These are phyloP conservation scores for Sialia sialis DNA, from an alignment of 2,113 vertebrate species.

Conservation along the genomic window DNA sequence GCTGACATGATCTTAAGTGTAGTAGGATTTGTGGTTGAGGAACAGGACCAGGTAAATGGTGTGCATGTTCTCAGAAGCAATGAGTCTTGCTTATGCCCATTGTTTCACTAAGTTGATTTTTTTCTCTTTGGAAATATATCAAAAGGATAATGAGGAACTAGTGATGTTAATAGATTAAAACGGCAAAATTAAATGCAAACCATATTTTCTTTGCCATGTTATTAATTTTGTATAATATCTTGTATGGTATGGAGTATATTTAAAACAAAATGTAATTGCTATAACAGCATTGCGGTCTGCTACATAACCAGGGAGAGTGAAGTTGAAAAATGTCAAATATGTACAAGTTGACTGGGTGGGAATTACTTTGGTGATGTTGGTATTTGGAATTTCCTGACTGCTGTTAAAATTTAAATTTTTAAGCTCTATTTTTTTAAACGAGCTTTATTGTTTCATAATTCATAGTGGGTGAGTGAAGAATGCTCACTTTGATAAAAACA, in stretches of 20 bases:
- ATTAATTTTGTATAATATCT: not conserved
- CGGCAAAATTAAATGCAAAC: not conserved
- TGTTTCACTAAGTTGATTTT: not conserved
- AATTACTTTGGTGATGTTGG: not conserved
- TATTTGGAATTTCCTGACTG: constrained; percentile 3
- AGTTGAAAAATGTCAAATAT: constrained; percentile 12
- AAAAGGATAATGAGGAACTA: not conserved
- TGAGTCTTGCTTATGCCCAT: not conserved
- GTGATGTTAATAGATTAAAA: not conserved
- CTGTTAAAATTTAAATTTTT: not conserved
- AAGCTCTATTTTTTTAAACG: not conserved
- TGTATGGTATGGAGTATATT: not conserved
- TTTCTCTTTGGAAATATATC: not conserved
- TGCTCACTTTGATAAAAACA: not conserved
- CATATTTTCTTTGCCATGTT: not conserved
- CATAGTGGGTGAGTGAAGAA: not conserved
- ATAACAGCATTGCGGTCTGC: not conserved
- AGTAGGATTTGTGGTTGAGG: not conserved
- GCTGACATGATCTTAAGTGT: not conserved
- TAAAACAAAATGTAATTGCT: not conserved
- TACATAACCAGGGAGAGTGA: not conserved
- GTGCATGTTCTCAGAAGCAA: not conserved
- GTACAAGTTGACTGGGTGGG: not conserved
- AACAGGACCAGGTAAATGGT: not conserved
- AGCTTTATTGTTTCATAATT: not conserved